Percentiles rank a stretch among this genome's conserved stretches.
phyloP scores from a whole-genome alignment of 2,888 invertebrate genomes.

The Leptopterna dolabrata region DNA sequence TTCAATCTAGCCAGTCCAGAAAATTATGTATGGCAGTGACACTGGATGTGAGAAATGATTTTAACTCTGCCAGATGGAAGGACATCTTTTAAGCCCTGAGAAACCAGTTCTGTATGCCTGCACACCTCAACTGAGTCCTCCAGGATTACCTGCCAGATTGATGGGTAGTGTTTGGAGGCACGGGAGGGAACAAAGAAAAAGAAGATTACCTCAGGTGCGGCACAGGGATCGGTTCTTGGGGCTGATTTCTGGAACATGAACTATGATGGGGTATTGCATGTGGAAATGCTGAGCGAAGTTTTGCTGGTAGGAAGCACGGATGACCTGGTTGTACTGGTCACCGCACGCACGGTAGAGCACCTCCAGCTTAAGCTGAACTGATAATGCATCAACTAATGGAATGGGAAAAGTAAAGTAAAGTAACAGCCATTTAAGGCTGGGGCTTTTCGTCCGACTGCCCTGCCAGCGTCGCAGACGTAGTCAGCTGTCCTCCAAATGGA shows the following conservation, averaged over 20 bases:
- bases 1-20: conserved; percentile 12
- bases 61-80: conserved; percentile 61
- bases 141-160: conserved; percentile 60
- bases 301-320: conserved; percentile 25
- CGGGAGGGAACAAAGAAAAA: not conserved
- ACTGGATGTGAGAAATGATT: conserved; percentile 56
- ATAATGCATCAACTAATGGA: conserved; percentile 38
- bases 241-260: conserved; percentile 60
- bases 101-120: conserved; percentile 44
- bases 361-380: conserved; percentile 45
- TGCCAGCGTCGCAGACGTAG: too few species aligned
- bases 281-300: conserved; percentile 49
- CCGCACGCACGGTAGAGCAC: conserved; percentile 19
- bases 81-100: conserved; percentile 56
- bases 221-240: conserved; percentile 58
- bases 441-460: too few species aligned
- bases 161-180: not conserved
- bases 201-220: conserved; percentile 57
- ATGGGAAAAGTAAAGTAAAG: conserved; percentile 56
- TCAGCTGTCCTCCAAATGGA: too few species aligned
- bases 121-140: conserved; percentile 59
- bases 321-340: conserved; percentile 19
- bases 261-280: conserved; percentile 59
- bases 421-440: too few species aligned
- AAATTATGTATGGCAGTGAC: conserved; percentile 57